These are phyloP conservation scores for Eueremaeus valkanovi DNA, from an alignment of 2,888 invertebrate species.

Conservation along the genomic window DNA sequence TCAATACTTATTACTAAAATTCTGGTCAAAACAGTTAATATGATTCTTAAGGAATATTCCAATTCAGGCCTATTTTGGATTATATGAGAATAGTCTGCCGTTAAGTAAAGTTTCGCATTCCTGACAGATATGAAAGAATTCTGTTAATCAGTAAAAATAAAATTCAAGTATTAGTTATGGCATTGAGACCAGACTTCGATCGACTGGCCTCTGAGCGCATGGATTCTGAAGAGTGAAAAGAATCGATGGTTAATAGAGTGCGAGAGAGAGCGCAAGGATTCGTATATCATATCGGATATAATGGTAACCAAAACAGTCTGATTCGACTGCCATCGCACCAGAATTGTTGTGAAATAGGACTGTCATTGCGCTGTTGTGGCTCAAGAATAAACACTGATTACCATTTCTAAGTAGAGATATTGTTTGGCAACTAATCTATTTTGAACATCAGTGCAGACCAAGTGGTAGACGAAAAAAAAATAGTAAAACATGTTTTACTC, in stretches of 20 bases:
- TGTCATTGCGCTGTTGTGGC: neutral
- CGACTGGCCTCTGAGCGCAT: neutral
- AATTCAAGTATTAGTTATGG: neutral
- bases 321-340: neutral
- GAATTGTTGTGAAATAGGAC: neutral
- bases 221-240: neutral
- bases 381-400: slow-evolving; percentile 13
- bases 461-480: neutral
- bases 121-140: neutral
- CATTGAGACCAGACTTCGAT: slow-evolving; percentile 2
- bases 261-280: neutral
- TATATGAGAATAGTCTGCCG: too few species aligned
- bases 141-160: neutral
- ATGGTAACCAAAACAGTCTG: neutral
- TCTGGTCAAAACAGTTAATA: too few species aligned
- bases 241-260: neutral
- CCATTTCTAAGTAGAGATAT: too few species aligned
- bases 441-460: too few species aligned
- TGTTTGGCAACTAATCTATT: too few species aligned
- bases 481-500: too few species aligned
- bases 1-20: too few species aligned
- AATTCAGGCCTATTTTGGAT: too few species aligned
- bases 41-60: too few species aligned
- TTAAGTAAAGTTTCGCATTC: too few species aligned
- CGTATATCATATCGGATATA: neutral